Base-by-base conservation (phyloP, 2,888 invertebrate genomes). In the Philereme transversata region DNA sequence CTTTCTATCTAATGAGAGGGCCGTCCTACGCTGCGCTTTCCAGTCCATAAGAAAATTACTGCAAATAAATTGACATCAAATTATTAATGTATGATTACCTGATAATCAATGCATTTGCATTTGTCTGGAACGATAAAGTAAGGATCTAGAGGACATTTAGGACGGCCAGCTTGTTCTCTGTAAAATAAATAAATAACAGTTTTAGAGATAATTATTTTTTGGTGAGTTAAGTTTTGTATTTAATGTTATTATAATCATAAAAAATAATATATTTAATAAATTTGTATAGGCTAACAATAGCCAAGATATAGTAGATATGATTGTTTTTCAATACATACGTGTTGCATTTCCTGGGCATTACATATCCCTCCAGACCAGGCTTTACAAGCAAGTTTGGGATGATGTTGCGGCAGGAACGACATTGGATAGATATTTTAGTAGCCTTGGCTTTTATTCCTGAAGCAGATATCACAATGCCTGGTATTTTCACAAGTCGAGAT, bases 61-160 rank as follows among this genome's bases (percentile, higher is more conserved):
- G 22, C 22, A 22, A 22, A 22, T 22, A 22, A 22, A 22, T 22
- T 22, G 22, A 22, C 3, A 2, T 22, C 22, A 22, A 22, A 22
- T 2, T 40, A 3, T 11, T 10, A 49, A 11, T 51, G 8, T 44
- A 41, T 3, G 4, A 11, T 38, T 84, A 92, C 93, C 95, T 99
- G 99, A 82, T 98, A 99, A 89, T 99, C 99, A 34, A 99, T 97
- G 86, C 99, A 99, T 71, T 95, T 94, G 86, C 99, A 99, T 87
- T 98, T 99, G 83, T 99, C 99, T 10, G 99, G 99, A 86, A 99
- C 95, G 67, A 99, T 99, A 84, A 98, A 99, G 85, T 97, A 99
- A 1, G 99, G 99, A 90, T 99, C 99, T 58, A 99, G 83, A 0
- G 99, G 99, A 79, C 99, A 99, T 77, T 97, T 97, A 0, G 97